Percentiles rank a stretch among this genome's conserved stretches.
Conservation (phyloP, 2,797 vertebrate species). For the Crotalus adamanteus region DNA sequence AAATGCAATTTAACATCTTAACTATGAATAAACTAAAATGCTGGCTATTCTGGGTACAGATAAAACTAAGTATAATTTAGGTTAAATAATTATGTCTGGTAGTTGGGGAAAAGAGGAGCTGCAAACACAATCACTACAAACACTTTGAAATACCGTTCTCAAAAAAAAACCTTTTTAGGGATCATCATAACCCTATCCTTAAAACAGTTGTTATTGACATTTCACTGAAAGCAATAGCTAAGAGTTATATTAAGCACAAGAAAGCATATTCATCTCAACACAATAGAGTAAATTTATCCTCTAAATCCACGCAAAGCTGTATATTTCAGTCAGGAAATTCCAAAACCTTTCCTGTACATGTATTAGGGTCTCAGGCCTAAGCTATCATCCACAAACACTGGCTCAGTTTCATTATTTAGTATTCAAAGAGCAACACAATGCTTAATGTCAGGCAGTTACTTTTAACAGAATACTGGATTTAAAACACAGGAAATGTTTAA, state of each 20-base stretch:
- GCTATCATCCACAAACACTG: conserved; percentile 52
- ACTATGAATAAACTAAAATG: not conserved
- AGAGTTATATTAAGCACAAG: conserved; percentile 69
- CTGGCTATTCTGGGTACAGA: not conserved
- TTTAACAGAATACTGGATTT: conserved; percentile 8
- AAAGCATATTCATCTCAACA: conserved; percentile 62
- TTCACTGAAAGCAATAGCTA: conserved; percentile 66
- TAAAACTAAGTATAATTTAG: not conserved
- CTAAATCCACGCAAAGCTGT: conserved; percentile 62
- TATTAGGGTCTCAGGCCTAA: conserved; percentile 56
- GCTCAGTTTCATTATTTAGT: conserved; percentile 52
- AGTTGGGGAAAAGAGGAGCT: not conserved
- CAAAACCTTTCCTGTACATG: conserved; percentile 62
- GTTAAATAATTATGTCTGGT: not conserved
- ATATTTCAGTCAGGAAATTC: conserved; percentile 72
- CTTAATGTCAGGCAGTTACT: conserved; percentile 29
- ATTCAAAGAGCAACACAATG: conserved; percentile 51
- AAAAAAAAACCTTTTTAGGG: conserved; percentile 41
- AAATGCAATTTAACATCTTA: not conserved
- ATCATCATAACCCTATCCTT: conserved; percentile 48
- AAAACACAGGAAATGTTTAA: conserved; percentile 37
- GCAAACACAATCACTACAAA: not conserved
- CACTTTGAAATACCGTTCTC: conserved; percentile 43
- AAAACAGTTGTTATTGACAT: conserved; percentile 67
- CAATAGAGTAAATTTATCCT: conserved; percentile 72